Evolutionary conservation across 1,140 invertebrate species (phyloP).

Genomic region (Ips typographus): DNA sequence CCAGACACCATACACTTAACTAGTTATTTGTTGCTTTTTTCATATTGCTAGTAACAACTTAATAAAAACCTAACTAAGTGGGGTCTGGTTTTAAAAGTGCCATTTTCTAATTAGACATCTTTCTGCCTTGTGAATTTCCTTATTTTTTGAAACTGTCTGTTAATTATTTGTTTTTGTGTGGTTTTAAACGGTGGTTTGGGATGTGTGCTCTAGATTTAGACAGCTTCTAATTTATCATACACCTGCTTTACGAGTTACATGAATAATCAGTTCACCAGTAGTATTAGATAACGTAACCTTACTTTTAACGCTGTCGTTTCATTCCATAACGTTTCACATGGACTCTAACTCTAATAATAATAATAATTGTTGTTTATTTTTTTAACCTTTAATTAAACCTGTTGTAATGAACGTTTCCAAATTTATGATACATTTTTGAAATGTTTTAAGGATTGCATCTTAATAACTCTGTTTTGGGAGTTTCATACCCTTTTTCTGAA

Average conservation of each 20-base stretch:
- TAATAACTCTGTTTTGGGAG: no score
- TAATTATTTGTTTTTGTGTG: constrained; percentile 37
- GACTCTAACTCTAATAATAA: constrained; percentile 8
- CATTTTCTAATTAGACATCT: constrained; percentile 38
- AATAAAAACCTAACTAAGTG: neutral
- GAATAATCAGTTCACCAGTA: constrained; percentile 31
- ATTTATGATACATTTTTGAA: no score
- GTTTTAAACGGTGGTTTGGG: constrained; percentile 46
- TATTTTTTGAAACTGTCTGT: constrained; percentile 33
- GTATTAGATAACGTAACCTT: constrained; percentile 30
- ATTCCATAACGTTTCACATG: constrained; percentile 13
- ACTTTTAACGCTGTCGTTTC: constrained; percentile 29
- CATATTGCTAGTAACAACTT: no score
- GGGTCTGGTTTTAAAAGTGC: constrained; percentile 27
- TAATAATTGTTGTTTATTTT: no score
- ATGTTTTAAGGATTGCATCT: no score
- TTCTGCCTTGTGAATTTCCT: constrained; percentile 42
- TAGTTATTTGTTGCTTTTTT: no score
- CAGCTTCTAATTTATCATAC: constrained; percentile 33
- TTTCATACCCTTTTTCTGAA: no score
- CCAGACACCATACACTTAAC: no score
- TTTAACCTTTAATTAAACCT: no score
- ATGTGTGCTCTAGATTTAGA: constrained; percentile 43
- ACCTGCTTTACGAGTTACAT: constrained; percentile 25
- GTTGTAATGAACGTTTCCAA: no score